Base-by-base conservation (phyloP, 2,888 invertebrate genomes). In the Amorpha juglandis region DNA sequence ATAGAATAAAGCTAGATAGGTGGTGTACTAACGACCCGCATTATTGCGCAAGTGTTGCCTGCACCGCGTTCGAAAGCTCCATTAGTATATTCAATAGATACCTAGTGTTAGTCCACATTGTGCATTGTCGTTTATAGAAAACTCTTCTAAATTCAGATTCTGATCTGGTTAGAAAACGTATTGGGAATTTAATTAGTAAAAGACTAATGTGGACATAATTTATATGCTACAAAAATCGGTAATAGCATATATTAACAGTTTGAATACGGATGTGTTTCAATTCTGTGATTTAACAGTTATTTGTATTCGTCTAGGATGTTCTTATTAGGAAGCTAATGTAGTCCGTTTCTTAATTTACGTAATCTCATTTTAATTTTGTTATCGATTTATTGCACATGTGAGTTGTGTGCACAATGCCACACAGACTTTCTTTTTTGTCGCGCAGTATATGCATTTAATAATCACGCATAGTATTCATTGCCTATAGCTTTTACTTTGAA, bases 41-140 rank as follows among this genome's bases (percentile, higher is more conserved):
- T 19, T 58, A 42, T 58, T 58, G 42, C 58, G 58, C 58, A 58
- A 58, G 42, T 19, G 11, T 11, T 21, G 42, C 38, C 58, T 19
- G 55, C 1, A 19, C 14, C 12, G 14, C 42, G 8, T 42, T 58
- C 19, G 19, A 58, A 58, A 58, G 19, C 42, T 11, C 58, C 11
- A 42, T 42, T 58, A 45, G 45, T 16, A 27, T 27, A 58, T 38
- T 58, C 42, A 38, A 58, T 42, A 42, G 42, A 19, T 50, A 19
- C 35, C 19, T 19, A 42, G 9, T 16, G 35, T 19, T 42, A 19
- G n/a, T 12, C 19, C 19, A 58, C 42, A 58, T 58, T 58, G 19
- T 21, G 38, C 12, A 58, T 58, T 42, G 53, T n/a, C 35, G 8
- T 55, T 42, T 58, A 42, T 42, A 58, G 42, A 42, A 58, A 19